phyloP scores from a whole-genome alignment of 2,888 invertebrate species.

The Scaptomyza caliginosa region DNA sequence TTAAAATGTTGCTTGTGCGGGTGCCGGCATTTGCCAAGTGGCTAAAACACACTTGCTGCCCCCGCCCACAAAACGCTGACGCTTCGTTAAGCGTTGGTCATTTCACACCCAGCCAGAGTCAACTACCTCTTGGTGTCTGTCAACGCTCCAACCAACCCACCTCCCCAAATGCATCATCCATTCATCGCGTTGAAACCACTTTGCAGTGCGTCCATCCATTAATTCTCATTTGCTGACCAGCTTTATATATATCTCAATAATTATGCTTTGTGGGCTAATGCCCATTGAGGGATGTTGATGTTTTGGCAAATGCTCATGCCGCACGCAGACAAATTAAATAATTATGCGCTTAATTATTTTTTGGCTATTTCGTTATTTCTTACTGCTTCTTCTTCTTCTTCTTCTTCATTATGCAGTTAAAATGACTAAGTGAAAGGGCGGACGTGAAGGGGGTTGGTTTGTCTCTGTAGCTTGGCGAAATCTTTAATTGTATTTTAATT shows the following conservation, averaged over 20 bases:
- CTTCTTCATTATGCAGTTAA: constrained; percentile 24
- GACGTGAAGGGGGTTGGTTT: too few species aligned
- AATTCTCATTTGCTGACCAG: constrained; percentile 47
- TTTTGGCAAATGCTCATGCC: constrained; percentile 18
- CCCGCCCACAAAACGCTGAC: constrained; percentile 19
- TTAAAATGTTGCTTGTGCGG: constrained; percentile 38
- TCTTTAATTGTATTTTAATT: constrained; percentile 46
- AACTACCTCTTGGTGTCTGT: neutral
- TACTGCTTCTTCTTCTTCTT: neutral
- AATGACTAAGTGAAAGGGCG: constrained; percentile 7
- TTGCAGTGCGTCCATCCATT: constrained; percentile 26
- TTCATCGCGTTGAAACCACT: constrained; percentile 10
- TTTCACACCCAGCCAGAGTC: constrained; percentile 17
- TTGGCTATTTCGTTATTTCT: constrained; percentile 29
- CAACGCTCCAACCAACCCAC: neutral
- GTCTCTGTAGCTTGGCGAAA: neutral
- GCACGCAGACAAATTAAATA: constrained; percentile 58
- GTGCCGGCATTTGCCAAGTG: constrained; percentile 63
- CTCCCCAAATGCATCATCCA: too few species aligned
- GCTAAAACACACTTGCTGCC: constrained; percentile 42
- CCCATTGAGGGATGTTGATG: constrained; percentile 12
- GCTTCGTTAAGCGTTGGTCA: constrained; percentile 34
- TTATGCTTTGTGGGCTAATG: constrained; percentile 38
- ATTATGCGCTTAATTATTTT: constrained; percentile 70
- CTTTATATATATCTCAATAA: constrained; percentile 46